Conservation (phyloP, 2,113 vertebrate species). For the Sus scrofa region DNA sequence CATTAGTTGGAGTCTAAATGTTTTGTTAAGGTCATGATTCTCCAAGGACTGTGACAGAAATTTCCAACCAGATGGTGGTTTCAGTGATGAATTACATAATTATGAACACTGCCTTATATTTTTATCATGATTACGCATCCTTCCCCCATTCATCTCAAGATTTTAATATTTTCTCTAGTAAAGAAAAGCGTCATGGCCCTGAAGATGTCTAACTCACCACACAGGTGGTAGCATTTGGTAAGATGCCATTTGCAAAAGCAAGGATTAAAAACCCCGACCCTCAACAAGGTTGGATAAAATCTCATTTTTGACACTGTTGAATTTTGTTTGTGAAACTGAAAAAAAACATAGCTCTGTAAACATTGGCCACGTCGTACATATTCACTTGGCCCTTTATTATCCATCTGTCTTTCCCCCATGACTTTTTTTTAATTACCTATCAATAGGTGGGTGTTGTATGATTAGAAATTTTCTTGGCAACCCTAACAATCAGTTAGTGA, state of each 20-base stretch:
- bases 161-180: not conserved
- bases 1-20: no score
- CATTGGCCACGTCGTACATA: not conserved
- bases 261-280: not conserved
- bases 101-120: no score
- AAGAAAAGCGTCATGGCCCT: not conserved
- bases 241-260: not conserved
- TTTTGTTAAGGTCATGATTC: no score
- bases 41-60: no score
- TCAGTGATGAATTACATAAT: no score
- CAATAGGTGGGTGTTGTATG: not conserved
- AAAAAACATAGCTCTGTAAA: not conserved
- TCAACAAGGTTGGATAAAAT: not conserved
- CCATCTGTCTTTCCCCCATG: not conserved
- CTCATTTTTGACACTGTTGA: not conserved
- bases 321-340: not conserved
- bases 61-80: no score
- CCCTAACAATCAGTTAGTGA: not conserved
- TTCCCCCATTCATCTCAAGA: no score
- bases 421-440: not conserved
- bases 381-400: not conserved
- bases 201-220: not conserved
- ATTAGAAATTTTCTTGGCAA: constrained; percentile 46
- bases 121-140: no score
- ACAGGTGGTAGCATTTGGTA: not conserved